phyloP scores from a whole-genome alignment of 2,888 invertebrate genomes.

The Eristalis tenax region DNA sequence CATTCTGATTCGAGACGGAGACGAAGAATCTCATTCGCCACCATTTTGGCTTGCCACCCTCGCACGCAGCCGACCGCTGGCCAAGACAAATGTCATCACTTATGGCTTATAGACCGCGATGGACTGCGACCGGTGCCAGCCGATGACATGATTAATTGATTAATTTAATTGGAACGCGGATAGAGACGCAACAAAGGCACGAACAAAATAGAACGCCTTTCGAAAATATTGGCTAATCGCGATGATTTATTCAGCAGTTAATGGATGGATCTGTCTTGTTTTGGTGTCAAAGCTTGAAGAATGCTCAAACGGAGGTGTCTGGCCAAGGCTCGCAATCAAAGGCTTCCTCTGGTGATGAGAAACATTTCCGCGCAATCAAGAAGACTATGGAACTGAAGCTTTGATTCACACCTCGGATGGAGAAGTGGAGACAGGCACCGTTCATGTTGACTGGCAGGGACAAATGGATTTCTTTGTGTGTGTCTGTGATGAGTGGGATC shows the following conservation, averaged over 20 bases:
- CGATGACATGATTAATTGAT: slow-evolving; percentile 24
- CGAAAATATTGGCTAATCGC: neutral
- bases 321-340: neutral
- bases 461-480: too few relatives aligned
- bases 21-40: neutral
- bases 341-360: too few relatives aligned
- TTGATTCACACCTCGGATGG: too few relatives aligned
- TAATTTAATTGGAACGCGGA: slow-evolving; percentile 22
- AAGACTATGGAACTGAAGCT: too few relatives aligned
- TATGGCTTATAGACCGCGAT: neutral
- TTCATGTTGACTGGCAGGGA: too few relatives aligned
- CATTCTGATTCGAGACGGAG: neutral
- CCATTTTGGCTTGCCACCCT: neutral
- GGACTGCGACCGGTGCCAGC: neutral
- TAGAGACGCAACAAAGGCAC: neutral
- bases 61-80: neutral
- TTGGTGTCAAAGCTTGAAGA: neutral
- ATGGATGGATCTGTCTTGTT: neutral
- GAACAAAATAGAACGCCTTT: slow-evolving; percentile 12
- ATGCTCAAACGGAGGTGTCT: neutral
- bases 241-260: slow-evolving; percentile 6
- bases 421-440: too few relatives aligned
- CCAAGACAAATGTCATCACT: neutral
- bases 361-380: too few relatives aligned
- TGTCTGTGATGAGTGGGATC: too few relatives aligned